Base-by-base conservation (phyloP, 2,888 invertebrate genomes). In the Synergus gifuensis region DNA sequence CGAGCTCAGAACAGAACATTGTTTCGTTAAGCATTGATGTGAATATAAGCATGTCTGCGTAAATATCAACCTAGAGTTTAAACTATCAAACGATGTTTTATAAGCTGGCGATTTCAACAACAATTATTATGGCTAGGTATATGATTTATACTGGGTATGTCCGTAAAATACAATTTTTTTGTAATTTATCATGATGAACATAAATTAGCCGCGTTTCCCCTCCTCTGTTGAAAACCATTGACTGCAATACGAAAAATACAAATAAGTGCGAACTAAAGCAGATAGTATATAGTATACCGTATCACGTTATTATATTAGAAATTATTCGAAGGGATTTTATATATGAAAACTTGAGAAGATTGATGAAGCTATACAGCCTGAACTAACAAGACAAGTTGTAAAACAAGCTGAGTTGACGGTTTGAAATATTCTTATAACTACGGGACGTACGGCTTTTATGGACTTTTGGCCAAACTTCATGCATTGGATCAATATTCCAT, bases 311-410 rank as follows among this genome's bases (percentile, higher is more conserved):
- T 58, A 58, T n/a, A 58, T n/a, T 73, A 73, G 73, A 40, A 73
- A 40, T 58, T 58, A 60, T 22, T 46, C 3, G 14, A 44, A 44
- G 36, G 36, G 54, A 54, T 58, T 40, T n/a, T 73, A 73, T 58
- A 73, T 58, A 54, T 36, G 49, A 58, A 54, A 54, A 40, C 73
- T 73, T 73, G 40, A n/a, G 54, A 73, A 73, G 73, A 73, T 73
- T 73, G 73, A 54, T 73, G 49, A 73, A 54, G 73, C 54, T 54
- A n/a, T 49, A n/a, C 40, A 36, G 73, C 54, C 49, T 73, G 73
- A 73, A 58, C 73, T 73, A 73, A 73, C 73, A 73, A 73, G 49
- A 49, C 73, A 58, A 73, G 73, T 73, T 73, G 73, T 73, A 73
- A 40, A 73, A 73, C 54, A 73, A 73, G 49, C 54, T 40, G 54